A percentile compares a stretch with the other conserved stretches of the same genome.
Evolutionary conservation across 2,888 invertebrate species (phyloP).

Genomic region (Patella depressa): DNA sequence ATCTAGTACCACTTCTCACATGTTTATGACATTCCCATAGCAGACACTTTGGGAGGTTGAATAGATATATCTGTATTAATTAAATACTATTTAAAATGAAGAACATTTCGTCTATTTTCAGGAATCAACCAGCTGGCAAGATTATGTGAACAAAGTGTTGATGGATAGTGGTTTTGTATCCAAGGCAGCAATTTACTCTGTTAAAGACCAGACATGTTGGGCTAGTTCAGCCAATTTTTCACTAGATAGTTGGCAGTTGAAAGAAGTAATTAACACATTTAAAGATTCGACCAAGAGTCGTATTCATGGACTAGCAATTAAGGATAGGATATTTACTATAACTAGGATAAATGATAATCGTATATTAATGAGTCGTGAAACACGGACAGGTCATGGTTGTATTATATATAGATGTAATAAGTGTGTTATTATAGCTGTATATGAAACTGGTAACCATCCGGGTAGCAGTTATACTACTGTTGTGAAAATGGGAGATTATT

Average conservation of each 20-base stretch:
- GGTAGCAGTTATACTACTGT: conserved; percentile 53
- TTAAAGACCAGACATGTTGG: conserved; percentile 46
- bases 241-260: conserved; percentile 43
- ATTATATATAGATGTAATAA: conserved; percentile 49
- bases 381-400: conserved; percentile 49
- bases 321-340: conserved; percentile 44
- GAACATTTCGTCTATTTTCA: conserved; percentile 18
- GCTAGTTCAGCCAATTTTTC: conserved; percentile 46
- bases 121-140: conserved; percentile 56
- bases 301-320: conserved; percentile 45
- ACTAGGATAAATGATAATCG: conserved; percentile 46
- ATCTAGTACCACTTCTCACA: no score
- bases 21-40: no score
- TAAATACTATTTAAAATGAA: no score
- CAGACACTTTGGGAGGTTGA: no score
- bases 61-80: no score
- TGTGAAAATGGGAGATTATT: conserved; percentile 54
- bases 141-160: conserved; percentile 54
- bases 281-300: conserved; percentile 47
- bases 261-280: conserved; percentile 44
- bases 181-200: conserved; percentile 49
- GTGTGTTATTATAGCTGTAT: conserved; percentile 49
- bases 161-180: conserved; percentile 52
- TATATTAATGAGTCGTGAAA: conserved; percentile 50
- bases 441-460: conserved; percentile 53